Percentiles rank a stretch among this genome's conserved stretches.
Conservation (phyloP, 1,140 invertebrate genomes). For the Trichonephila inaurata region DNA sequence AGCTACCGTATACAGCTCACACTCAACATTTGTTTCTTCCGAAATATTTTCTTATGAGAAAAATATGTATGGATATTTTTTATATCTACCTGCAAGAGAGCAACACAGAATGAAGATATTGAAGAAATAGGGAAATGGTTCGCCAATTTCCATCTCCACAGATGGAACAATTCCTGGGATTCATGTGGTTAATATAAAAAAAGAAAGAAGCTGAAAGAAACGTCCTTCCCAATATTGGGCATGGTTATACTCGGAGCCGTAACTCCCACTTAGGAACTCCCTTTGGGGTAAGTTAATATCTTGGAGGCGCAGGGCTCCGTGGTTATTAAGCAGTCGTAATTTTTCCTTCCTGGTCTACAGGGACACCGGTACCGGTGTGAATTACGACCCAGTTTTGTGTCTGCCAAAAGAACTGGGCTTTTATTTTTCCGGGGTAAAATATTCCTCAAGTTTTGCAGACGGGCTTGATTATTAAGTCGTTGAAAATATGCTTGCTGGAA, state of each 20-base stretch:
- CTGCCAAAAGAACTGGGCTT: not conserved
- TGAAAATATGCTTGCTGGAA: too few species aligned
- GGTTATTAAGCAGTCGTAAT: constrained; percentile 72
- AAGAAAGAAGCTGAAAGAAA: constrained; percentile 44
- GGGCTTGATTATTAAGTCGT: too few species aligned
- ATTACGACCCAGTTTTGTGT: constrained; percentile 4
- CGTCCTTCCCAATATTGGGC: constrained; percentile 56
- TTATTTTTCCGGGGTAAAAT: not conserved
- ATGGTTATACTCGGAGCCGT: constrained; percentile 48
- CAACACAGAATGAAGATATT: not conserved
- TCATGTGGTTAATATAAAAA: constrained; percentile 34
- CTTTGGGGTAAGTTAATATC: constrained; percentile 69
- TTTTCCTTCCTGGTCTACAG: constrained; percentile 42
- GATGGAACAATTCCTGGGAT: constrained; percentile 12
- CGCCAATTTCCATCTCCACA: not conserved
- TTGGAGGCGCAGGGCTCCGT: constrained; percentile 9
- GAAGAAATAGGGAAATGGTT: not conserved
- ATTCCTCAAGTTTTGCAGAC: too few species aligned
- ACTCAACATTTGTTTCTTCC: too few species aligned
- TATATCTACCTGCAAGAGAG: not conserved
- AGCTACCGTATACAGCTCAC: too few species aligned
- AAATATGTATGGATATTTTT: too few species aligned
- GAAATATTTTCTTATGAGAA: too few species aligned
- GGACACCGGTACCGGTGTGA: not conserved
- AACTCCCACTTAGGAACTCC: constrained; percentile 67